Evolutionary conservation across 2,888 invertebrate genomes (phyloP), one percentile per base, ranked within the genome.

Genomic region (Petrophora chlorosata): DNA sequence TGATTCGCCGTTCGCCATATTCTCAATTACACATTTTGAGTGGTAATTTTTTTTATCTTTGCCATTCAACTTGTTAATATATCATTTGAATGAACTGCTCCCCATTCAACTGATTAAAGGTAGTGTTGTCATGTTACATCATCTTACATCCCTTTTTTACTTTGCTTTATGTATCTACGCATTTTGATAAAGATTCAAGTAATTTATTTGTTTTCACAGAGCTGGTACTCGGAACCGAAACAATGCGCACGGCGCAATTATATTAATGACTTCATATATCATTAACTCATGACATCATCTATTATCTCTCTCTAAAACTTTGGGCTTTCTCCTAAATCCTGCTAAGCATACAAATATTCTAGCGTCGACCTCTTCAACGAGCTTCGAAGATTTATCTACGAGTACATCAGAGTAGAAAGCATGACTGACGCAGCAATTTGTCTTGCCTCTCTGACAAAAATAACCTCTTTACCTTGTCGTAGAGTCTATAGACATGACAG

Each of bases 371-470:
- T 38, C 25, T 14, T 29, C 35, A 23, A 2, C 30, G 7, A 32
- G 10, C n/a, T 4, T 32, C 32, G 14, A 9, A 40, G 13, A 59
- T 59, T 54, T 53, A 47, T 59, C 56, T 50, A 53, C n/a, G n/a
- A n/a, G n/a, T n/a, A n/a, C 52, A 59, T 57, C 45, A 47, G 28
- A 10, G 25, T 57, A 53, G 59, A 64, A 59, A 61, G 59, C 52
- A 36, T 59, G 63, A 62, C 61, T 64, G 67, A 59, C 62, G 39
- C 32, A 28, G 35, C 44, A 44, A 63, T 67, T 66, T 61, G 61
- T 60, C 61, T 47, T 39, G 15, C 23, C 29, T 25, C 12, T 19
- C 36, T 36, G 9, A 15, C 29, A 40, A 46, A 40, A 35, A 28
- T 46, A 23, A 17, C 16, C 40, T 25, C 15, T 45, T 43, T 14